phyloP scores from a whole-genome alignment of 2,888 invertebrate species.

The Tolmerus cingulatus region DNA sequence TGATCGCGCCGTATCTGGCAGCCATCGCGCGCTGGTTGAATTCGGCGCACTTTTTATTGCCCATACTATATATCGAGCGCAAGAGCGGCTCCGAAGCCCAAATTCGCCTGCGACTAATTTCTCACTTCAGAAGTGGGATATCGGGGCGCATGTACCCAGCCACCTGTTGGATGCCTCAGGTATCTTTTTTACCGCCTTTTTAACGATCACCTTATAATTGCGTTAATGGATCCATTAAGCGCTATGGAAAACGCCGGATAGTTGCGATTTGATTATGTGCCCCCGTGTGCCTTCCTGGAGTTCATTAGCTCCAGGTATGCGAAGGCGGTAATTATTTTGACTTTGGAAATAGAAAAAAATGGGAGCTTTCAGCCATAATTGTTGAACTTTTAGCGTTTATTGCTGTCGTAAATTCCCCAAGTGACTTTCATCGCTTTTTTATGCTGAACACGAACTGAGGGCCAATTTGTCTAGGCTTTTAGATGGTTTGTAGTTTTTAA shows the following conservation, averaged over 20 bases:
- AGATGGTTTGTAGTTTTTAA: not conserved
- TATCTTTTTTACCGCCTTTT: not conserved
- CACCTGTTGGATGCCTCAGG: conserved; percentile 2
- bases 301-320: conserved; percentile 17
- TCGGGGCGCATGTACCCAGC: not conserved
- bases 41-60: conserved; percentile 23
- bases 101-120: not conserved
- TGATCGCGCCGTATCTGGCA: not conserved
- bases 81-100: not conserved
- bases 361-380: not conserved
- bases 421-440: conserved; percentile 7
- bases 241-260: conserved; percentile 10
- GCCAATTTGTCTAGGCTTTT: not conserved
- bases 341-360: not conserved
- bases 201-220: conserved; percentile 28
- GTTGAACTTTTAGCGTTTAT: not conserved
- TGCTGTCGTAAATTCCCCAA: not conserved
- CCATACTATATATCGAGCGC: not conserved
- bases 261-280: conserved; percentile 32
- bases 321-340: conserved; percentile 29
- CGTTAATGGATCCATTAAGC: conserved; percentile 36
- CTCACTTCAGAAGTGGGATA: not conserved
- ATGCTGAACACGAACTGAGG: not conserved
- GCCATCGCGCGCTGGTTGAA: not conserved
- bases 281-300: not conserved